These are phyloP conservation scores for Brevimyrus niger DNA, from an alignment of 2,113 vertebrate species.

Conservation along the genomic window DNA sequence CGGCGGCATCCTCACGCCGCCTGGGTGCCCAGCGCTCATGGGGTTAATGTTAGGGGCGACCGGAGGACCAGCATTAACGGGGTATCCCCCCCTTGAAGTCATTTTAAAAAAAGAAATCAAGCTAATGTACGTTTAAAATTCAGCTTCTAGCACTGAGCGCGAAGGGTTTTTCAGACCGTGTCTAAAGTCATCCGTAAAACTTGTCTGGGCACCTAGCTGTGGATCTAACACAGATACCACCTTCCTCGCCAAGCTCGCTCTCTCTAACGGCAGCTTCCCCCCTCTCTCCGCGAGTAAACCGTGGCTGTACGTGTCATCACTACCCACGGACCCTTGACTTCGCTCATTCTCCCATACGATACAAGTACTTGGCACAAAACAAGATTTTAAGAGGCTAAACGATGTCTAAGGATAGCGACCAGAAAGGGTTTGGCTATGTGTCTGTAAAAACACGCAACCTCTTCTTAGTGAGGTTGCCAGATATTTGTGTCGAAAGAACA, in stretches of 20 bases:
- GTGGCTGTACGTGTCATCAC: conserved; percentile 29
- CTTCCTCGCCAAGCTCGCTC: neutral
- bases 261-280: neutral
- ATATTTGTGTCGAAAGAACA: neutral
- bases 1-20: conserved; percentile 52
- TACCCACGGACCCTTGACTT: conserved; percentile 19
- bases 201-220: neutral
- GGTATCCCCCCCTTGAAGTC: conserved; percentile 55
- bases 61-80: conserved; percentile 34
- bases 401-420: conserved; percentile 31
- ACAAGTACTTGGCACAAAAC: conserved; percentile 28
- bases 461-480: conserved; percentile 30
- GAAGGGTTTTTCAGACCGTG: neutral
- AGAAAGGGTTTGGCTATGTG: conserved; percentile 20
- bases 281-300: conserved; percentile 15
- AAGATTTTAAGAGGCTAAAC: conserved; percentile 27
- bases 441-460: conserved; percentile 15
- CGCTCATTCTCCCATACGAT: neutral
- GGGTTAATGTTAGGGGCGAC: conserved; percentile 52
- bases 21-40: conserved; percentile 46
- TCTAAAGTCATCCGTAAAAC: neutral
- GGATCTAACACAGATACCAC: neutral
- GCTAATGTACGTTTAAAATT: conserved; percentile 13
- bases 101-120: conserved; percentile 38
- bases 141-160: conserved; percentile 17